phyloP scores from a whole-genome alignment of 2,113 vertebrate species.

The Alces alces region DNA sequence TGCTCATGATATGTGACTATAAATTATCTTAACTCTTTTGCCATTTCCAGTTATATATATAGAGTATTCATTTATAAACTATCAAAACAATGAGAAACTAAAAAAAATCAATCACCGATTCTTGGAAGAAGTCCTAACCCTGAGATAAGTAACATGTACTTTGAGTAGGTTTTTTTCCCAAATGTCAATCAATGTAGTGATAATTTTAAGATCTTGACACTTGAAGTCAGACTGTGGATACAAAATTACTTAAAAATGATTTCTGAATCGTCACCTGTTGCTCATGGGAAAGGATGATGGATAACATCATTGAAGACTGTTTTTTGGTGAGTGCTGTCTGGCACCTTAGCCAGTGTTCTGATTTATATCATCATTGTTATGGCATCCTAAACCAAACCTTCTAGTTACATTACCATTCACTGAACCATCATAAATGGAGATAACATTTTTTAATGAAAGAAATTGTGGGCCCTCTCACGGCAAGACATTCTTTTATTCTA shows the following conservation, averaged over 20 bases:
- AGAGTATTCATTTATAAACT: not conserved
- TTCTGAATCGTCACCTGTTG: not conserved
- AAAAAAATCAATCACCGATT: not conserved
- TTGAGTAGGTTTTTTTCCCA: not conserved
- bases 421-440: not conserved
- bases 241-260: not conserved
- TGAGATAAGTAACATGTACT: not conserved
- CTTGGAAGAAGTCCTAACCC: not conserved
- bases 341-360: not conserved
- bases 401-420: not conserved
- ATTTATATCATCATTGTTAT: not conserved
- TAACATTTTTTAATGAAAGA: not conserved
- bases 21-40: not conserved
- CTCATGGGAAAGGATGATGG: not conserved
- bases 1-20: too few species aligned
- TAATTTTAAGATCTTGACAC: not conserved
- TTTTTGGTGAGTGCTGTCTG: not conserved
- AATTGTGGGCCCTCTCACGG: not conserved
- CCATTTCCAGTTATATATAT: not conserved
- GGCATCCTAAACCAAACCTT: not conserved
- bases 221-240: not conserved
- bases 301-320: not conserved
- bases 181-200: not conserved
- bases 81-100: not conserved
- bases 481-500: constrained; percentile 12